These are phyloP conservation scores for Glossophaga mutica DNA, from an alignment of 2,797 vertebrate species.

Conservation along the genomic window DNA sequence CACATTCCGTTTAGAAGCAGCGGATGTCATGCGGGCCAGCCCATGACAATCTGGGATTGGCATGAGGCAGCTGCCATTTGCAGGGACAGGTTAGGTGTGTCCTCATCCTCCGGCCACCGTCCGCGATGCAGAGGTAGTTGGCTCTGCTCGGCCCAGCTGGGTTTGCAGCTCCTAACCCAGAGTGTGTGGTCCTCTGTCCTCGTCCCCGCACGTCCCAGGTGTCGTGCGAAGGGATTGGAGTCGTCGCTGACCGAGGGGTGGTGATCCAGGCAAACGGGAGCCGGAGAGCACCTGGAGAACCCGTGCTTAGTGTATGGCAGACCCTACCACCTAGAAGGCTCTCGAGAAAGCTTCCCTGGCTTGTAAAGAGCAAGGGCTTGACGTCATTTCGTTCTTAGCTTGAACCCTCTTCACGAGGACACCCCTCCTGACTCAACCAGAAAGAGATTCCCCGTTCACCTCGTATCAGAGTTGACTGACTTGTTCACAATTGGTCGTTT, in stretches of 20 bases:
- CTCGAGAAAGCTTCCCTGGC: not conserved
- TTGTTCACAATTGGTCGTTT: not conserved
- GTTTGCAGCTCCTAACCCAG: not conserved
- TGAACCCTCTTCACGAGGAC: not conserved
- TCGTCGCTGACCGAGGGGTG: not conserved
- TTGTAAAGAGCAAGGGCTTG: not conserved
- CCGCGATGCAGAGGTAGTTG: not conserved
- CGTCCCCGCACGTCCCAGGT: not conserved
- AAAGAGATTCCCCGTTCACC: not conserved
- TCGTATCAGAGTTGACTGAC: not conserved
- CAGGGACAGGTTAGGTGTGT: not conserved
- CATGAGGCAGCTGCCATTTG: not conserved
- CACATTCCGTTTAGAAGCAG: not conserved
- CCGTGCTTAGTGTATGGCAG: not conserved
- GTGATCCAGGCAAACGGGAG: not conserved
- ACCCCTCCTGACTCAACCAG: not conserved
- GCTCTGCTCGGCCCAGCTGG: not conserved
- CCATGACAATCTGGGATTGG: not conserved
- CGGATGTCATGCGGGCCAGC: not conserved
- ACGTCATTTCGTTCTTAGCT: not conserved
- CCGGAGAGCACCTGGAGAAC: not conserved
- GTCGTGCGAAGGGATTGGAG: not conserved
- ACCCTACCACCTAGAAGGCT: not conserved
- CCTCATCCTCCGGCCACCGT: not conserved
- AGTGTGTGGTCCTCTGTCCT: not conserved